These are phyloP conservation scores for Bellardia pandia DNA, from an alignment of 2,888 invertebrate species.

Conservation along the genomic window DNA sequence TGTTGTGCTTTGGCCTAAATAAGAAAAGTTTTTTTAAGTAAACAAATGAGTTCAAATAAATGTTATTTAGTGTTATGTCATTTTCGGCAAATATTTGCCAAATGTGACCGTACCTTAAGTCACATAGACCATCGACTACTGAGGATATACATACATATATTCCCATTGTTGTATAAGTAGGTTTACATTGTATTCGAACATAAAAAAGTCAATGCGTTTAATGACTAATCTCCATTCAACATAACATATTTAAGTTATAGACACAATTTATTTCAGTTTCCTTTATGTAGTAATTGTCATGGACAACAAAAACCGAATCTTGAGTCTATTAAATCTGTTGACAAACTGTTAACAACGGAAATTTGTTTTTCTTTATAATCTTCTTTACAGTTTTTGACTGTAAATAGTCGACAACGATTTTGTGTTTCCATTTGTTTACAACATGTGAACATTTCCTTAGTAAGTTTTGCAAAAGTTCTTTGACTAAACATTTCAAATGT, in stretches of 20 bases:
- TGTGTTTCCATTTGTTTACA: slow-evolving; percentile 17
- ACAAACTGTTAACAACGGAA: slow-evolving; percentile 51
- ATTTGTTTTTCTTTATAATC: slow-evolving; percentile 60
- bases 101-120: too few relatives aligned
- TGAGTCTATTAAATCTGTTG: slow-evolving; percentile 53
- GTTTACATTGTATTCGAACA: too few relatives aligned
- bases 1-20: too few relatives aligned
- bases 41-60: too few relatives aligned
- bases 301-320: not conserved
- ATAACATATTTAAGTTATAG: slow-evolving; percentile 33
- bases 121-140: too few relatives aligned
- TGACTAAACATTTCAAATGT: slow-evolving; percentile 10
- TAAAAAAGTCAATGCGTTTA: not conserved
- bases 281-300: slow-evolving; percentile 22
- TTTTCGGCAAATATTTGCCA: too few relatives aligned
- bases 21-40: too few relatives aligned
- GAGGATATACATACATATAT: too few relatives aligned
- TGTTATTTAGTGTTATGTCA: too few relatives aligned
- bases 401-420: not conserved
- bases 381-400: slow-evolving; percentile 23
- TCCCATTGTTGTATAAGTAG: too few relatives aligned
- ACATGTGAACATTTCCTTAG: slow-evolving; percentile 5
- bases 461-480: not conserved
- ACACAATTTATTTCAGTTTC: slow-evolving; percentile 54
- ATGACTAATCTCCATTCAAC: slow-evolving; percentile 24